Conservation (phyloP, 2,797 vertebrate species). For the Diglossa cyanea region DNA sequence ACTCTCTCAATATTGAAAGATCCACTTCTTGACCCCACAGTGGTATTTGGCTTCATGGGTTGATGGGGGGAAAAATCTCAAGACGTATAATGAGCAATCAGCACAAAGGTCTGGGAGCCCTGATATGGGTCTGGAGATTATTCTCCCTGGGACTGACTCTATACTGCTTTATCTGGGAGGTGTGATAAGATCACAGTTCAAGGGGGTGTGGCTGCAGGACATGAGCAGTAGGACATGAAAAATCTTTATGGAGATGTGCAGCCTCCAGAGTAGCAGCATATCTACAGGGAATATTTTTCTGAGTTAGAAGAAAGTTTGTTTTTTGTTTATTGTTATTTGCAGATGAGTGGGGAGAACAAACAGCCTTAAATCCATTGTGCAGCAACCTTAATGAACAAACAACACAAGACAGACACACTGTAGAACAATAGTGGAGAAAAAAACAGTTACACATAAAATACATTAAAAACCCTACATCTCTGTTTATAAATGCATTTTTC, state of each 20-base stretch:
- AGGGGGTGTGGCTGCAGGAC: not conserved
- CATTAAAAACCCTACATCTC: rapidly evolving
- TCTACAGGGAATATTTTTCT: not conserved
- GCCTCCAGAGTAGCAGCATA: not conserved
- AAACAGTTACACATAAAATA: not conserved
- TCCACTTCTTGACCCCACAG: not conserved
- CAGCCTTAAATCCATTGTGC: not conserved
- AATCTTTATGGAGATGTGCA: not conserved
- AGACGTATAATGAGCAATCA: rapidly evolving
- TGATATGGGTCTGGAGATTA: not conserved
- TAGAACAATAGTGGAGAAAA: not conserved
- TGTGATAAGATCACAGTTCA: not conserved
- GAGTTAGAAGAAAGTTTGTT: not conserved
- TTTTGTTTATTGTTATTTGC: not conserved
- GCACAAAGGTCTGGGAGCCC: not conserved
- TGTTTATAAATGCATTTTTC: not conserved
- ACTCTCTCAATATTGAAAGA: not conserved
- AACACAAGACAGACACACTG: not conserved
- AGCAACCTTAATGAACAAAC: not conserved
- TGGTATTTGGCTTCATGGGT: not conserved
- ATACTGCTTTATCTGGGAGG: not conserved
- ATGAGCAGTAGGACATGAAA: not conserved
- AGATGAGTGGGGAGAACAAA: not conserved
- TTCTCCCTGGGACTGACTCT: not conserved
- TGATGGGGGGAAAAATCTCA: rapidly evolving